A percentile compares a stretch with the other conserved stretches of the same genome.
Evolutionary conservation across 2,113 vertebrate species (phyloP).

Genomic region (Sphyrna mokarran): DNA sequence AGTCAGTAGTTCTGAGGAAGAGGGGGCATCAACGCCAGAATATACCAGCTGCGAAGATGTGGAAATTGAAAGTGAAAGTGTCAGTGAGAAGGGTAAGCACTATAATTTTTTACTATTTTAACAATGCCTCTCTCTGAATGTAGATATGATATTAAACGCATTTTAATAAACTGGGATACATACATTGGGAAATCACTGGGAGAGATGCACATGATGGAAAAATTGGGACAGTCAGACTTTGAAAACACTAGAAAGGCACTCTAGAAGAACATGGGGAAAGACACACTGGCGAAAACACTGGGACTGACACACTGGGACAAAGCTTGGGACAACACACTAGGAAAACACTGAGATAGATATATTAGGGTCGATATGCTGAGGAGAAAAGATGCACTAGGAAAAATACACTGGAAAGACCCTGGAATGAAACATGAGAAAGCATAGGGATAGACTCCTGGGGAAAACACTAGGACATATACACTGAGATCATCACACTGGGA

Average conservation of each 20-base stretch:
- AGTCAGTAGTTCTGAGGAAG: conserved; percentile 98
- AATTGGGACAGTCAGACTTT: neutral
- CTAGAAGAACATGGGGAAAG: neutral
- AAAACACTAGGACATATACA: no score
- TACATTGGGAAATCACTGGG: neutral
- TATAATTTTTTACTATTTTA: conserved; percentile 44
- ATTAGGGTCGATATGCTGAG: neutral
- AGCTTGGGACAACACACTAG: no score
- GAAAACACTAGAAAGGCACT: neutral
- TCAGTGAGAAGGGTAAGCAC: conserved; percentile 92
- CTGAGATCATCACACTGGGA: no score
- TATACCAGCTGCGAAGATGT: conserved; percentile 98
- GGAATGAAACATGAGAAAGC: no score
- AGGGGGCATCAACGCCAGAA: conserved; percentile 95
- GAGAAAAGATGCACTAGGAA: neutral
- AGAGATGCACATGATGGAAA: neutral
- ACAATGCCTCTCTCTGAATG: conserved; percentile 37
- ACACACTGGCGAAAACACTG: neutral
- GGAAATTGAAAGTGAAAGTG: conserved; percentile 90
- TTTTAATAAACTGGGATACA: neutral
- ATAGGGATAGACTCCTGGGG: no score
- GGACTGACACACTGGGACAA: neutral
- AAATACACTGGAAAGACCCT: neutral
- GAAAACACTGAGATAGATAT: neutral
- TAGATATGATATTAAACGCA: neutral